Base-by-base conservation (phyloP, 2,888 invertebrate genomes). In the Pheosia gnoma region DNA sequence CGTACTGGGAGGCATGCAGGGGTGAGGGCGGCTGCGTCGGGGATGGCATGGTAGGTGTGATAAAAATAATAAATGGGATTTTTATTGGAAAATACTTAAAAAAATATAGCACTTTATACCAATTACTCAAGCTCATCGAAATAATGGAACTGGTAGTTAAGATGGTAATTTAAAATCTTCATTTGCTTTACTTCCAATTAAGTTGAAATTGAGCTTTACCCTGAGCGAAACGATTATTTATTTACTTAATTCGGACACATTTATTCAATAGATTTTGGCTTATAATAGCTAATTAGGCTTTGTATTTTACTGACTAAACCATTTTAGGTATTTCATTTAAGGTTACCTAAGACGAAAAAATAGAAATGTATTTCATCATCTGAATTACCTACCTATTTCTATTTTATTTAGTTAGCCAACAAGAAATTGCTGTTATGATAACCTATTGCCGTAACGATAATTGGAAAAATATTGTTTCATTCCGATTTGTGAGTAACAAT, bases 11-110 rank as follows among this genome's bases (percentile, higher is more conserved):
- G 41, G 41, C 51, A 25, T 51, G 1, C 5, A 47, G 13, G 25
- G 51, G 25, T n/a, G 51, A 51, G 25, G 3, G 51, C 5, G 5
- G 6, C 25, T 4, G 13, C 25, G 13, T 75, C 69, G 71, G 56
- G 59, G 54, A 68, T 62, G 70, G 67, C 63, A 75, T 76, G 72
- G 74, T 66, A 63, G 66, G 63, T 62, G 72, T 72, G 77, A 80
- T 82, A 79, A 82, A 82, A 77, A 77, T 71, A 78, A 79, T 76
- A 74, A 79, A 79, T 75, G 72, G 75, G 68, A 43, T 68, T 76
- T 80, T 76, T 74, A 82, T 80, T 72, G 79, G 78, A 80, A 83
- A 80, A 79, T 77, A 76, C 74, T 78, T 76, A 71, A 73, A 74
- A 43, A 74, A 62, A 53, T 54, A 45, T 47, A 65, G 58, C 63